A percentile compares a stretch with the other conserved stretches of the same genome.
Conservation (phyloP, 2,888 invertebrate genomes). For the Chymomyza caudatula region DNA sequence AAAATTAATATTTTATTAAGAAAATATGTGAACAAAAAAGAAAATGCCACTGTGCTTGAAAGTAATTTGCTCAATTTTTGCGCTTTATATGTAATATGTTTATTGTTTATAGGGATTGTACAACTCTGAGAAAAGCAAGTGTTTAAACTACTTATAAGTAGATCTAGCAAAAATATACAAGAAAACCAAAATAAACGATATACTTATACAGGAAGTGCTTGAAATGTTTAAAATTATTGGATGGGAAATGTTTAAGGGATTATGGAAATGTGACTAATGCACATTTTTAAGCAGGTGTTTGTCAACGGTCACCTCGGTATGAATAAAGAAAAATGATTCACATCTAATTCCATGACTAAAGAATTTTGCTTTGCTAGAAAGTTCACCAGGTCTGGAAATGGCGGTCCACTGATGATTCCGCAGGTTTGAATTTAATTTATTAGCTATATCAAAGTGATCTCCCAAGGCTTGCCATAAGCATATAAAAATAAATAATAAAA, state of each 20-base stretch:
- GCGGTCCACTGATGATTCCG: no score
- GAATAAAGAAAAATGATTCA: no score
- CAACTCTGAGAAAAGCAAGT: neutral
- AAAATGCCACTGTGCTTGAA: neutral
- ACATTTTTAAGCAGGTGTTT: no score
- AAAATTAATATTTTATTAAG: constrained; percentile 28
- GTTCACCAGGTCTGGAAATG: no score
- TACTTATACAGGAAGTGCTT: constrained; percentile 1
- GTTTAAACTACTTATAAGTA: constrained; percentile 44
- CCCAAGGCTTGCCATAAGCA: neutral
- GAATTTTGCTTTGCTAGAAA: no score
- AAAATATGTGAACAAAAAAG: neutral
- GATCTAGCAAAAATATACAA: constrained; percentile 44
- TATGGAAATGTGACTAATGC: no score
- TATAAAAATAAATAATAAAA: neutral
- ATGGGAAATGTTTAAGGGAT: no score
- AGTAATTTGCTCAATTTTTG: constrained; percentile 64
- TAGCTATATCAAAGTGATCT: no score
- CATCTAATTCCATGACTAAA: no score
- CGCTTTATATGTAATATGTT: constrained; percentile 51
- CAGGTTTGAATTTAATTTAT: no score
- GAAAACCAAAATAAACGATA: constrained; percentile 25
- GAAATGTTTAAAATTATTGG: neutral
- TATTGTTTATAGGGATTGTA: constrained; percentile 4
- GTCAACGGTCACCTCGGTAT: no score